These are phyloP conservation scores for Hydrotaea diabolus DNA, from an alignment of 2,888 invertebrate species.

Conservation along the genomic window DNA sequence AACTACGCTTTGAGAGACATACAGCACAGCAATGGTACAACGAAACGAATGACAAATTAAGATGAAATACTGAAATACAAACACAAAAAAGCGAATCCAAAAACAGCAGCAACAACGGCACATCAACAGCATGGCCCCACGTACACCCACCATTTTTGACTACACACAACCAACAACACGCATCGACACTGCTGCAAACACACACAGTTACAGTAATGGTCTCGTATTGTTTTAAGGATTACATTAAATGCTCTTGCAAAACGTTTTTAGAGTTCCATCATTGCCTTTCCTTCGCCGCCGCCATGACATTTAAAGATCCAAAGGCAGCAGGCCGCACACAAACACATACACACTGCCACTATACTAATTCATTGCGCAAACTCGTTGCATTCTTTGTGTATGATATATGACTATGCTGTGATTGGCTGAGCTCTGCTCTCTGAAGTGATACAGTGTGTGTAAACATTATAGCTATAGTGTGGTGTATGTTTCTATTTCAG, in stretches of 20 bases:
- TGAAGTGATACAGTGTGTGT: too few species aligned
- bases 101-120: conserved; percentile 26
- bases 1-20: conserved; percentile 35
- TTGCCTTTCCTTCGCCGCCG: conserved; percentile 40
- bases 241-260: conserved; percentile 66
- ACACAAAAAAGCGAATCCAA: conserved; percentile 1
- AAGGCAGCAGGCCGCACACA: conserved; percentile 23
- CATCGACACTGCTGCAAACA: background rate
- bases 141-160: conserved; percentile 50
- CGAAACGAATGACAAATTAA: conserved; percentile 67
- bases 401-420: conserved; percentile 33
- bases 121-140: conserved; percentile 45
- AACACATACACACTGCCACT: conserved; percentile 63
- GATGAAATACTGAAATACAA: conserved; percentile 43
- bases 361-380: conserved; percentile 77
- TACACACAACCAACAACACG: conserved; percentile 28
- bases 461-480: background rate
- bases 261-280: conserved; percentile 22
- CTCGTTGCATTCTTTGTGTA: conserved; percentile 36
- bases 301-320: conserved; percentile 5
- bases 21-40: conserved; percentile 39
- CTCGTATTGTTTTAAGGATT: conserved; percentile 67
- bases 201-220: conserved; percentile 58
- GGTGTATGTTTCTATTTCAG: too few species aligned
- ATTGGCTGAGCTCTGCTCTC: conserved; percentile 66